Evolutionary conservation across 1,140 invertebrate genomes (phyloP).

Genomic region (Lutraria rhynchaena): DNA sequence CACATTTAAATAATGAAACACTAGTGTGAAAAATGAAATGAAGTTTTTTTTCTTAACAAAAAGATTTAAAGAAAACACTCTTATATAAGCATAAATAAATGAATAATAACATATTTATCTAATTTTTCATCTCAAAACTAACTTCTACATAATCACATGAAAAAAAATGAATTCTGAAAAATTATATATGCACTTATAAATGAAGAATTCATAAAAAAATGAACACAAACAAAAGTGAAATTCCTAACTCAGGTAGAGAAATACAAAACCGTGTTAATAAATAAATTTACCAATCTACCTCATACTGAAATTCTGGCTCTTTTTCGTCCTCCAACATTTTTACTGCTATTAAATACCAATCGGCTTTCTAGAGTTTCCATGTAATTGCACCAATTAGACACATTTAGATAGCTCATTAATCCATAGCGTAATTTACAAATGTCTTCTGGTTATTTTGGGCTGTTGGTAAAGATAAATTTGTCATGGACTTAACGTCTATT

Average conservation of each 20-base stretch:
- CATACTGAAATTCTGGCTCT: constrained; percentile 4
- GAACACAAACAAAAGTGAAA: neutral
- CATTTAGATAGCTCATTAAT: too few species aligned
- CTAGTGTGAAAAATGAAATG: too few species aligned
- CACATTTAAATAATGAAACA: too few species aligned
- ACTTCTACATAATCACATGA: neutral
- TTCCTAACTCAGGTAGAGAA: neutral
- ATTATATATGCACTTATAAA: neutral
- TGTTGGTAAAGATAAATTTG: neutral
- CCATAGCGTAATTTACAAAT: too few species aligned
- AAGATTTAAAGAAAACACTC: too few species aligned
- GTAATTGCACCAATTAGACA: too few species aligned
- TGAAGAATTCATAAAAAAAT: neutral
- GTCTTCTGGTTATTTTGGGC: too few species aligned
- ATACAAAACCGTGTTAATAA: neutral
- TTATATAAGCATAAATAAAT: too few species aligned
- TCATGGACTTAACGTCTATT: neutral
- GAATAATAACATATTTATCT: neutral
- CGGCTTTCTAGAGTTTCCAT: too few species aligned
- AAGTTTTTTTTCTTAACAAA: too few species aligned
- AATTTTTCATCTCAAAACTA: neutral
- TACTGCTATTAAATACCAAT: too few species aligned
- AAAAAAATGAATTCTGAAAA: neutral
- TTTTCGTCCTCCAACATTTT: constrained; percentile 23
- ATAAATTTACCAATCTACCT: neutral